phyloP scores from a whole-genome alignment of 2,113 vertebrate genomes.

The Orientallactaga bullata region DNA sequence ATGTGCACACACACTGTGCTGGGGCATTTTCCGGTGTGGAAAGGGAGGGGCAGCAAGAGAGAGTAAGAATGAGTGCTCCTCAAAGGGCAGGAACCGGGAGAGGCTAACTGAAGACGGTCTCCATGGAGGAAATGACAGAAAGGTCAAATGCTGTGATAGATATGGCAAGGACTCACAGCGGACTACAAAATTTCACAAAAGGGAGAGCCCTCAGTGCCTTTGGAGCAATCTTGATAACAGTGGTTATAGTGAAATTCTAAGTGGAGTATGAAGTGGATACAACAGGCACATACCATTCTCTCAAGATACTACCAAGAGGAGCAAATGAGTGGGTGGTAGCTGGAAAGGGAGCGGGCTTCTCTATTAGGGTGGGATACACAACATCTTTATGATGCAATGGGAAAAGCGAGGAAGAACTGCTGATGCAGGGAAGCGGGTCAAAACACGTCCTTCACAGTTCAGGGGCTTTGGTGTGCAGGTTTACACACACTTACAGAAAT shows the following conservation, averaged over 20 bases:
- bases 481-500: background rate
- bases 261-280: background rate
- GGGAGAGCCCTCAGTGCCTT: background rate
- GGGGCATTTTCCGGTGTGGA: background rate
- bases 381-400: background rate
- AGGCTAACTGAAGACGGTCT: background rate
- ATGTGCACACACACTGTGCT: background rate
- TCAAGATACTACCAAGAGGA: background rate
- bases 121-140: background rate
- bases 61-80: no score
- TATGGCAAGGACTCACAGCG: background rate
- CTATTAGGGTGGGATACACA: background rate
- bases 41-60: background rate
- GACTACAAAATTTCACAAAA: background rate
- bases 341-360: background rate
- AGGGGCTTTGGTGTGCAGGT: background rate
- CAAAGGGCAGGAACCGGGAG: background rate
- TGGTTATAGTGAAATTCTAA: background rate
- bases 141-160: background rate
- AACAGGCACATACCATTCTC: background rate
- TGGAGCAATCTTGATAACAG: background rate
- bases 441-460: background rate
- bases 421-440: background rate
- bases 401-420: background rate
- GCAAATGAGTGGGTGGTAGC: background rate